Percentiles rank a stretch among this genome's conserved stretches.
Conservation (phyloP, 92 coral and sea anemone species). For the Nematostella vectensis region DNA sequence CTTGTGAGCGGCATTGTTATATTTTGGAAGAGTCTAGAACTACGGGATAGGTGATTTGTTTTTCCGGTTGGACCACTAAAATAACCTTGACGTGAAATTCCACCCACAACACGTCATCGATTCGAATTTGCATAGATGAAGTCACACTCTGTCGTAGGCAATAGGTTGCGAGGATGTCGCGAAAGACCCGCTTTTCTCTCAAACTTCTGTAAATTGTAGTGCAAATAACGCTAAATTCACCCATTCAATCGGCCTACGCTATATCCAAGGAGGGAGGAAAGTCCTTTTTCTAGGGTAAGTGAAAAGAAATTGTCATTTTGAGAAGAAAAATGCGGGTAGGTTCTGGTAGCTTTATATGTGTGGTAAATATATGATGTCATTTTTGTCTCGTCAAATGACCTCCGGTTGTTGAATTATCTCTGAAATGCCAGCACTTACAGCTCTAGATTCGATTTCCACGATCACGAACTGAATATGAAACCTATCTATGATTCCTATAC, state of each 20-base stretch:
- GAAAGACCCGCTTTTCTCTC: constrained; percentile 11
- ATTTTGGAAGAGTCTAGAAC: constrained; percentile 1
- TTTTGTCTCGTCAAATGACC: constrained; percentile 38
- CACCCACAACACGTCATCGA: constrained; percentile 76
- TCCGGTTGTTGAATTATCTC: constrained; percentile 41
- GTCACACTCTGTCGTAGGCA: constrained; percentile 91
- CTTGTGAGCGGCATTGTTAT: too few relatives aligned
- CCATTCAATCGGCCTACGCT: not conserved
- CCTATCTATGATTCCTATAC: too few relatives aligned
- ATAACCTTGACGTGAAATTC: constrained; percentile 89
- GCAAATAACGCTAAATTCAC: not conserved
- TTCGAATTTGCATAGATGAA: constrained; percentile 87
- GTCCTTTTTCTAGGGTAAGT: constrained; percentile 3
- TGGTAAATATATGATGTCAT: constrained; percentile 42
- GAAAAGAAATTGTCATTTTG: not conserved
- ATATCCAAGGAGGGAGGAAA: too few relatives aligned
- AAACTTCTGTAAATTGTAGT: not conserved
- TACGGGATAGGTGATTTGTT: too few relatives aligned
- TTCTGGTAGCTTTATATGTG: constrained; percentile 14
- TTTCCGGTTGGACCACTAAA: constrained; percentile 52
- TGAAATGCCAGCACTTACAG: constrained; percentile 36
- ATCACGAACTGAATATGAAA: constrained; percentile 2
- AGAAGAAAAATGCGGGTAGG: not conserved
- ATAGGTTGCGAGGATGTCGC: constrained; percentile 48
- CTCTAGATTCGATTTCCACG: constrained; percentile 10